Conservation (phyloP, 2,888 invertebrate species). For the Acholoe squamosa region DNA sequence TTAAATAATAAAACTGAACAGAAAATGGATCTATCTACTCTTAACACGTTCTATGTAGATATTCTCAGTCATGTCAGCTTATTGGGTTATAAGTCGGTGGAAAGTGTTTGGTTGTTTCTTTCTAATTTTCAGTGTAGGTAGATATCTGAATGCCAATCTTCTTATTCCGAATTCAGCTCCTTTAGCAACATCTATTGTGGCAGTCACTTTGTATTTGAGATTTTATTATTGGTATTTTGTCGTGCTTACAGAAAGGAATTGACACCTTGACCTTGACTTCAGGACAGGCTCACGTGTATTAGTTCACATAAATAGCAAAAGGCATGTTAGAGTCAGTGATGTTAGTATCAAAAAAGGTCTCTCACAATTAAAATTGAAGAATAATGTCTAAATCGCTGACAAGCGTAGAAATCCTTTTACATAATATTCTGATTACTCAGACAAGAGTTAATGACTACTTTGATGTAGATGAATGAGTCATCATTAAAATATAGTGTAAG, state of each 20-base stretch:
- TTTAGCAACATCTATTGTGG: background rate
- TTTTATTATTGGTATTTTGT: slow-evolving; percentile 36
- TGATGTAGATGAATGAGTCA: no score
- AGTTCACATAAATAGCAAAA: slow-evolving; percentile 23
- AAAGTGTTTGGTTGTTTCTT: background rate
- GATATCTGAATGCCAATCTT: background rate
- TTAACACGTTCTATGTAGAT: background rate
- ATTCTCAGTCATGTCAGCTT: background rate
- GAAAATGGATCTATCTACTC: background rate
- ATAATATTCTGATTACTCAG: no score
- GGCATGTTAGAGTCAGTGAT: slow-evolving; percentile 35
- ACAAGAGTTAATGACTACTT: no score
- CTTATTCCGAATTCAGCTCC: background rate
- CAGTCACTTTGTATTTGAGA: background rate
- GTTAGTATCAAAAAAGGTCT: background rate
- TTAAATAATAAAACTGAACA: background rate
- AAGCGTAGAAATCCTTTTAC: background rate
- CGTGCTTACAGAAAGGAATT: background rate
- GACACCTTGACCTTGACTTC: background rate
- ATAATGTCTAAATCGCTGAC: background rate
- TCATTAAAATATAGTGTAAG: no score
- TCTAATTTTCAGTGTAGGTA: background rate
- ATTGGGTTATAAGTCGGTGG: background rate
- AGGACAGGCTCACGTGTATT: background rate
- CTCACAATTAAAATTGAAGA: background rate